phyloP scores from a whole-genome alignment of 1,140 invertebrate species.

The Zaprionus kolodkinae region DNA sequence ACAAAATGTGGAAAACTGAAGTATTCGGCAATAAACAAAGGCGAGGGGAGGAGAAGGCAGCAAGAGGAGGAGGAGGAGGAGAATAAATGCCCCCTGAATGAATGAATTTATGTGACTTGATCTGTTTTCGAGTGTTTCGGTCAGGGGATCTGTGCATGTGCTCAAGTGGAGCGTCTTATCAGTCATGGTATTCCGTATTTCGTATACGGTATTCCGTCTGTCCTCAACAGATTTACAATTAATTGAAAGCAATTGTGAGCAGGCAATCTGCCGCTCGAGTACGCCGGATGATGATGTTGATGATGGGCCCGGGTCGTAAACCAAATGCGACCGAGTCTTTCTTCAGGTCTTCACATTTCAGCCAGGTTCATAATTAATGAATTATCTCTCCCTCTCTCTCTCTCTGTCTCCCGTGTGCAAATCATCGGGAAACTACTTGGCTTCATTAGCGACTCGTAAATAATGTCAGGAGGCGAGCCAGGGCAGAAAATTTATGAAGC shows the following conservation, averaged over 20 bases:
- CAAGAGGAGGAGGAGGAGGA: background rate
- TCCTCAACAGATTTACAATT: slow-evolving; percentile 62
- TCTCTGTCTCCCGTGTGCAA: slow-evolving; percentile 23
- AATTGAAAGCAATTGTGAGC: slow-evolving; percentile 56
- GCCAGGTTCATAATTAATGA: slow-evolving; percentile 42
- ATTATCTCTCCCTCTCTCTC: slow-evolving; percentile 1
- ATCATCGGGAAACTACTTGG: slow-evolving; percentile 43
- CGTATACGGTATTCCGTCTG: background rate
- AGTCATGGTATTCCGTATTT: slow-evolving; percentile 18
- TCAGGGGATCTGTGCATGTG: slow-evolving; percentile 15
- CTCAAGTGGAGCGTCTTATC: slow-evolving; percentile 49
- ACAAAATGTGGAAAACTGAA: slow-evolving; percentile 18
- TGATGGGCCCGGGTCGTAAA: slow-evolving; percentile 6
- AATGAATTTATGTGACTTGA: slow-evolving; percentile 58
- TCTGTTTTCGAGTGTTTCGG: slow-evolving; percentile 55
- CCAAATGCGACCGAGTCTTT: slow-evolving; percentile 3
- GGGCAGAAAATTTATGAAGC: slow-evolving; percentile 52
- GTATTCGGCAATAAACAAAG: slow-evolving; percentile 45
- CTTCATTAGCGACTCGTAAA: slow-evolving; percentile 64
- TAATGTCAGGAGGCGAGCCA: slow-evolving; percentile 43
- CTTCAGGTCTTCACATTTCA: slow-evolving; percentile 9
- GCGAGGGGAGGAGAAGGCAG: no score
- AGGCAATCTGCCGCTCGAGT: slow-evolving; percentile 19
- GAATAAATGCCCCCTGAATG: slow-evolving; percentile 19
- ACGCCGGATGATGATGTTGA: no score